phyloP scores from a whole-genome alignment of 1,140 invertebrate genomes.

The Heliconius himera region DNA sequence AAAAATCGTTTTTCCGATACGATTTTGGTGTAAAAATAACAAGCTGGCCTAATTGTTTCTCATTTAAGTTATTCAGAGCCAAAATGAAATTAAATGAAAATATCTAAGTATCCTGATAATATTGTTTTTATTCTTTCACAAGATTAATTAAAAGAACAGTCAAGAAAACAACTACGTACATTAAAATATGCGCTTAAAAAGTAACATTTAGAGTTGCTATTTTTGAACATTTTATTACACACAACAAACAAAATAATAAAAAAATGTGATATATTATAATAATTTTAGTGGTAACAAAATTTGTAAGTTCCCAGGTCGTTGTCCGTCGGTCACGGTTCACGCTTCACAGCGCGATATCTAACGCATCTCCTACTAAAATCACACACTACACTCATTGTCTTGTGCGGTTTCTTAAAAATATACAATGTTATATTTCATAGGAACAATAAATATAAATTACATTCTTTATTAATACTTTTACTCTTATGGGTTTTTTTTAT shows the following conservation, averaged over 20 bases:
- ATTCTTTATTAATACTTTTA: neutral
- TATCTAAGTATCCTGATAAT: no score
- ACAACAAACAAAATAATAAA: neutral
- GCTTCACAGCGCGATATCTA: conserved; percentile 39
- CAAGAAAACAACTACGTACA: neutral
- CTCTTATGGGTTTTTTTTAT: neutral
- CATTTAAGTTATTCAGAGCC: no score
- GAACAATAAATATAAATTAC: neutral
- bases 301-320: conserved; percentile 40
- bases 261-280: conserved; percentile 12
- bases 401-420: conserved; percentile 20
- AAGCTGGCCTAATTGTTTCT: no score
- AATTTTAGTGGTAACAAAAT: conserved; percentile 14
- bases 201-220: neutral
- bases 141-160: no score
- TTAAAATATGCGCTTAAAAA: neutral
- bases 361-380: conserved; percentile 40
- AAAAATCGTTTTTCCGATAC: no score
- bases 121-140: no score
- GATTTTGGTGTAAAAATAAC: no score
- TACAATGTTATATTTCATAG: conserved; percentile 6
- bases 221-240: neutral
- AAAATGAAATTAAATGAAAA: no score
- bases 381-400: conserved; percentile 17
- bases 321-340: conserved; percentile 52